A percentile compares a stretch with the other conserved stretches of the same genome.
These are phyloP conservation scores for Natrix natrix DNA, from an alignment of 2,797 vertebrate genomes.

Conservation along the genomic window DNA sequence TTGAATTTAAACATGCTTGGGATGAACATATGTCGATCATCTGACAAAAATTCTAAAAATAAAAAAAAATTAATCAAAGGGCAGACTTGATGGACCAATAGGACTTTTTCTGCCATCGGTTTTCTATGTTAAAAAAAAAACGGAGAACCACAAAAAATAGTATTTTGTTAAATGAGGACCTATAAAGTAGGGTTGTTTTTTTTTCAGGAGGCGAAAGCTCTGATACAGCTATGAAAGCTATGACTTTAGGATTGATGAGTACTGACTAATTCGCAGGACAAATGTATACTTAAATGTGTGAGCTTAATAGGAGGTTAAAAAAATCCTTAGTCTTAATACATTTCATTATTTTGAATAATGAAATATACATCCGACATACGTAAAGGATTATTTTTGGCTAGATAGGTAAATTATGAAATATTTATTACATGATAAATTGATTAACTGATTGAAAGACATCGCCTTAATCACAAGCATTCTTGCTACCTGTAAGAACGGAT, in stretches of 20 bases:
- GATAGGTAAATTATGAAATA: neutral
- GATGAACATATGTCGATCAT: neutral
- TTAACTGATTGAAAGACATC: neutral
- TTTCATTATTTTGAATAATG: neutral
- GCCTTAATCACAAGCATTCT: no score
- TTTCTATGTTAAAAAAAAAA: neutral
- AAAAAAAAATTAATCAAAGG: neutral
- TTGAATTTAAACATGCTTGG: neutral
- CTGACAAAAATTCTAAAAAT: neutral
- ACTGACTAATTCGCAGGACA: neutral
- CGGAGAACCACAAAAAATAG: neutral
- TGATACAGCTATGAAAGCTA: neutral
- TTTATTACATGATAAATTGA: neutral
- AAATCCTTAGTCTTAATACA: neutral
- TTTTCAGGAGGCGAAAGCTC: neutral
- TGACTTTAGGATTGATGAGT: neutral
- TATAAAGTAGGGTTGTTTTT: neutral
- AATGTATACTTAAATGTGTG: neutral
- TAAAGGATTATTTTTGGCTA: neutral
- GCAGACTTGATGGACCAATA: neutral
- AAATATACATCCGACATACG: neutral
- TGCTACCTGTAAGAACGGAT: neutral
- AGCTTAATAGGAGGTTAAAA: neutral
- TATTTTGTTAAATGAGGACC: neutral
- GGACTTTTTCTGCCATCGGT: neutral